Percentiles rank a stretch among this genome's conserved stretches.
phyloP scores from a whole-genome alignment of 2,888 invertebrate species.

The Aphodius sticticus region DNA sequence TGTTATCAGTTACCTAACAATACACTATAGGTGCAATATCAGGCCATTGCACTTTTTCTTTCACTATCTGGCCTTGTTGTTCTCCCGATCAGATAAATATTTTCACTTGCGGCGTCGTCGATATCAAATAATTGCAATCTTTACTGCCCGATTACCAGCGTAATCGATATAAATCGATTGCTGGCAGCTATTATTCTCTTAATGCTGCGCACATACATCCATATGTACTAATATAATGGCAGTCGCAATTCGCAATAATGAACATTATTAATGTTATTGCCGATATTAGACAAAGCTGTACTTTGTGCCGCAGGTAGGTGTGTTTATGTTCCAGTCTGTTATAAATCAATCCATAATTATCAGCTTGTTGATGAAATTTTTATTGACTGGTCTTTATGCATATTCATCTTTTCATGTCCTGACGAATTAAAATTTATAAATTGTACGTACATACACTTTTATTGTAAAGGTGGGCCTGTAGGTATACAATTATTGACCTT shows the following conservation, averaged over 20 bases:
- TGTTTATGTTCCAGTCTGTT: too few species aligned
- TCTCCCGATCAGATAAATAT: not conserved
- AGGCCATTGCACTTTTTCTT: slow-evolving; percentile 4
- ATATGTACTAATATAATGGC: not conserved
- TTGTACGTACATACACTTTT: not conserved
- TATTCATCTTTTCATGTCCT: not conserved
- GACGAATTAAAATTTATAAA: not conserved
- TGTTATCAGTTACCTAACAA: not conserved
- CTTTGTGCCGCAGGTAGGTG: too few species aligned
- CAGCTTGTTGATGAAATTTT: not conserved
- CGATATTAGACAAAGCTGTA: too few species aligned
- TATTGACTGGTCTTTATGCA: not conserved
- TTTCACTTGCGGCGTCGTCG: not conserved
- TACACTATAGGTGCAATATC: not conserved
- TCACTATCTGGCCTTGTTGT: not conserved
- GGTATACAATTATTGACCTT: not conserved
- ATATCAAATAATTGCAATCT: not conserved
- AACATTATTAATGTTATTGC: not conserved
- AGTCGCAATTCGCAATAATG: not conserved
- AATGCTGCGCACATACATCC: not conserved
- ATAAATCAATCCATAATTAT: not conserved
- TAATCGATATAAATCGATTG: not conserved
- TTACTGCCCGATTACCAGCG: not conserved
- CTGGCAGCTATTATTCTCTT: not conserved
- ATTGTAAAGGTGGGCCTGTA: not conserved